Base-by-base conservation (phyloP, 2,797 vertebrate genomes). In the Melanotaenia boesemani region DNA sequence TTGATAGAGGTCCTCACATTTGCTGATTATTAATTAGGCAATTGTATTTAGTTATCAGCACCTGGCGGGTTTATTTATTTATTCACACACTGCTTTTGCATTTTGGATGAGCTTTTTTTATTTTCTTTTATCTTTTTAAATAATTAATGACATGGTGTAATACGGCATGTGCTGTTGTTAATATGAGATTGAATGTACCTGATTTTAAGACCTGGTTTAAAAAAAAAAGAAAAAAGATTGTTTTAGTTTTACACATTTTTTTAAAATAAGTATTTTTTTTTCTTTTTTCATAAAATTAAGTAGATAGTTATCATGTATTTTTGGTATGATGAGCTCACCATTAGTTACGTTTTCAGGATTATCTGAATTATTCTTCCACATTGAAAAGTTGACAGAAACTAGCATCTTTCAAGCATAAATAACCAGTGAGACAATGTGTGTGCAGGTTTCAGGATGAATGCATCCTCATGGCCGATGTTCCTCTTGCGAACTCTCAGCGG, bases 381-480 rank as follows among this genome's bases (percentile, higher is more conserved):
- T 48, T n/a, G 2, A 48, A 48, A 48, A 48, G 2, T 10, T 48
- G 46, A 48, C 9, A n/a, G 46, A 48, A n/a, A 9, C 46, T 9
- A 30, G 2, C 48, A 9, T 4, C 7, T 57, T 18, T 57, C 28
- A 57, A 32, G 15, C 28, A 15, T 57, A 9, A 8, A 57, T 57
- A 8, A 57, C 15, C 16, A 20, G 28, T 18, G 6, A 18, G 1
- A 20, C 13, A 6, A 8, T 32, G 28, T 83, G 30, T 76, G 41
- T 30, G 54, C 74, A 99, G 98, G 98, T 7, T 99, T 97, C 90
- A 94, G 96, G 88, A 98, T 98, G 98, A 98, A 97, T 70, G 95
- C 96, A 0, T 98, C 96, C 0, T 99, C 98, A 10, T 99, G 98
- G 98, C 97, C 97, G 63, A 97, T 97, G 96, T 99, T 99, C 84